Percentiles rank a stretch among this genome's conserved stretches.
These are phyloP conservation scores for Dasypolia templi DNA, from an alignment of 2,888 invertebrate species.

Conservation along the genomic window DNA sequence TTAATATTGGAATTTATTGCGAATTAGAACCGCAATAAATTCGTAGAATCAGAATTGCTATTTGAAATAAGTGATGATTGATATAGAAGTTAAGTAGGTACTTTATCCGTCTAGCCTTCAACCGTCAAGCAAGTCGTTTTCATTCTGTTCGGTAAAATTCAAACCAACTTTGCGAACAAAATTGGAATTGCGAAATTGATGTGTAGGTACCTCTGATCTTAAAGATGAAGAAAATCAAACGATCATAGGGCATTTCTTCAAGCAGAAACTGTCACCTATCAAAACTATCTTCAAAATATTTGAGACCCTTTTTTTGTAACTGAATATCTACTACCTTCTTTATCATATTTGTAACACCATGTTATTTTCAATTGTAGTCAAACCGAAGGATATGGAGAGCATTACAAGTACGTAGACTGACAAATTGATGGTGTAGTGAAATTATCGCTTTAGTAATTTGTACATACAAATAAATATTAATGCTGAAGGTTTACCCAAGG, in stretches of 20 bases:
- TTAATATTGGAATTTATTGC: background rate
- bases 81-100: background rate
- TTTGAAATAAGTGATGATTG: background rate
- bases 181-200: background rate
- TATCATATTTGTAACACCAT: conserved; percentile 65
- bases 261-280: background rate
- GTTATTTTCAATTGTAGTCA: conserved; percentile 88
- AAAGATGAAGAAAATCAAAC: background rate
- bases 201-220: background rate
- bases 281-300: background rate
- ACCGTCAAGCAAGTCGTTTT: background rate
- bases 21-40: too few species aligned
- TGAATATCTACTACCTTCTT: background rate
- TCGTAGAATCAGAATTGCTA: background rate
- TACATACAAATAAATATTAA: conserved; percentile 17
- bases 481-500: conserved; percentile 22
- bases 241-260: background rate
- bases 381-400: conserved; percentile 95
- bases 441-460: conserved; percentile 50
- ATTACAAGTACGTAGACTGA: conserved; percentile 92
- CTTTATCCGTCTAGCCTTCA: background rate
- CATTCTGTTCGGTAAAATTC: background rate
- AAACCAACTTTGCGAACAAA: background rate
- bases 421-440: conserved; percentile 49
- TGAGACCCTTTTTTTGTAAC: conserved; percentile 4